These are phyloP conservation scores for Pteronura brasiliensis DNA, from an alignment of 2,113 vertebrate species.

Conservation along the genomic window DNA sequence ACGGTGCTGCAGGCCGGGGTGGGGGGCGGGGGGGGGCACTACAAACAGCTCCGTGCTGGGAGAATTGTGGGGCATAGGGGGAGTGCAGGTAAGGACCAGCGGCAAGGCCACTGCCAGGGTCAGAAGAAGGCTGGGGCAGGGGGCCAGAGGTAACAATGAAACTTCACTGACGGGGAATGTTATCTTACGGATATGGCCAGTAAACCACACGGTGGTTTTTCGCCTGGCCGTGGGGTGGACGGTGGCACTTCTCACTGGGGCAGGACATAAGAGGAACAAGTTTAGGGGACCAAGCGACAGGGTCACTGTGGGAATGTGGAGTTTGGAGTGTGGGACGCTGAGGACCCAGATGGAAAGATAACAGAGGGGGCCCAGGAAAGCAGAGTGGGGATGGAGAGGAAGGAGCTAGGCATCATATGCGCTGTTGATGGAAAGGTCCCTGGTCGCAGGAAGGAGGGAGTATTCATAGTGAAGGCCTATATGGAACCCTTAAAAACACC, in stretches of 20 bases:
- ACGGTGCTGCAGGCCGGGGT: neutral
- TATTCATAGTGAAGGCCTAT: neutral
- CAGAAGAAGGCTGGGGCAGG: neutral
- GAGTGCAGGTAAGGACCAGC: fast-evolving
- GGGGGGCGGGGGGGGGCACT: fast-evolving
- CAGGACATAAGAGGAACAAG: neutral
- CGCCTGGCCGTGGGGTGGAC: fast-evolving
- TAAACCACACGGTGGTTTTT: neutral
- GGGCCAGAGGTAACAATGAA: neutral
- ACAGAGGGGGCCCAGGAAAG: neutral
- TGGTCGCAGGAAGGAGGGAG: neutral
- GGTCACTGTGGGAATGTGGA: neutral
- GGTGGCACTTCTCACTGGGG: too few species aligned
- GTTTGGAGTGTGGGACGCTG: neutral
- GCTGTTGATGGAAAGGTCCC: neutral
- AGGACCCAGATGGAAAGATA: neutral
- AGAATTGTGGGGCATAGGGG: neutral
- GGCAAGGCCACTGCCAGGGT: neutral
- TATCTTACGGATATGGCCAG: neutral
- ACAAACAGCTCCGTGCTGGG: neutral
- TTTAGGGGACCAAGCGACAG: neutral
- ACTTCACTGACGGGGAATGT: fast-evolving
- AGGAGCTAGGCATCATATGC: neutral
- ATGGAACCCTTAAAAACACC: neutral
- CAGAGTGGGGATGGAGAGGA: neutral